Conservation (phyloP, 64 coral and sea anemone genomes). For the Montipora foliosa region DNA sequence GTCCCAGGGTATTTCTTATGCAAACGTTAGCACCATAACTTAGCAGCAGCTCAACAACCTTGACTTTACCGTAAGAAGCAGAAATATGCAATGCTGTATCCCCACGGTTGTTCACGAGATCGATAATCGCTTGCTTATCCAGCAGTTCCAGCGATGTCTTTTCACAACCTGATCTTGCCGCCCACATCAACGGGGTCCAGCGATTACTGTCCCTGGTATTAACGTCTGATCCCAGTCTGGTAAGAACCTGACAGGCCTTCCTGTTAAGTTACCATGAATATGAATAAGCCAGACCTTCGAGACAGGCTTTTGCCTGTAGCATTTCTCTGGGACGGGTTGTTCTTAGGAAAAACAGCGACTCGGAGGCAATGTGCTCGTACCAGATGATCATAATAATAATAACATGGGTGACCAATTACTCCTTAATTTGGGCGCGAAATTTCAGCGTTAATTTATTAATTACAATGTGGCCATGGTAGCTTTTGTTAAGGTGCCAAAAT, state of each 20-base stretch:
- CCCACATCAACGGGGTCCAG: slow-evolving; percentile 4
- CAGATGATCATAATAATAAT: too few relatives aligned
- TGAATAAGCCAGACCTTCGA: background rate
- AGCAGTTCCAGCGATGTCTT: slow-evolving; percentile 77
- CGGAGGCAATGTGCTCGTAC: too few relatives aligned
- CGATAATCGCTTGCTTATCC: slow-evolving; percentile 58
- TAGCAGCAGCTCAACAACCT: slow-evolving; percentile 42
- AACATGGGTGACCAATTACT: too few relatives aligned
- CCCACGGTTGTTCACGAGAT: slow-evolving; percentile 39
- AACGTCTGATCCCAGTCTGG: slow-evolving; percentile 74
- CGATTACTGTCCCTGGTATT: slow-evolving; percentile 78
- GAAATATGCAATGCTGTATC: slow-evolving; percentile 57
- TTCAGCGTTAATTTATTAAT: too few relatives aligned
- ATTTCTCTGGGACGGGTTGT: background rate
- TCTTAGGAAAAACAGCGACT: too few relatives aligned
- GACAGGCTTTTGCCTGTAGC: background rate
- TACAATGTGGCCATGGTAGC: too few relatives aligned
- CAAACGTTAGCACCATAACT: slow-evolving; percentile 21
- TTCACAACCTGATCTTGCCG: slow-evolving; percentile 35
- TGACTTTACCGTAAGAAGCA: slow-evolving; percentile 16
- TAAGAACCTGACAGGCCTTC: slow-evolving; percentile 66
- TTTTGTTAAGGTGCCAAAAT: too few relatives aligned
- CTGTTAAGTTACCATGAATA: background rate
- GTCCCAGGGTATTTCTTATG: background rate
- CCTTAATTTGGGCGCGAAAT: too few relatives aligned